Conservation (phyloP, 2,888 invertebrate species). For the Bedellia somnulentella region DNA sequence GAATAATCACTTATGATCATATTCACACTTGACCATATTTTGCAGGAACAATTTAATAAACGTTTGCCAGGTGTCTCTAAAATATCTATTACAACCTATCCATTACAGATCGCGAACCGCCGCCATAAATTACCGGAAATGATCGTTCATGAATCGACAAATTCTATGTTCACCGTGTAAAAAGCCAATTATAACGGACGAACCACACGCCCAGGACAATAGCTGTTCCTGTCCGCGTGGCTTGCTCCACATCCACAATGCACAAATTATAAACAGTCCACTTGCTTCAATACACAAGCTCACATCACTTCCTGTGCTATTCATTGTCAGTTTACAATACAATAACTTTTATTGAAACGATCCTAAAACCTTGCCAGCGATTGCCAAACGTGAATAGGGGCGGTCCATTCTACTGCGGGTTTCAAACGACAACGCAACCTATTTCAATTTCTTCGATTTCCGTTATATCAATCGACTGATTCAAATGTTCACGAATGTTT, state of each 20-base stretch:
- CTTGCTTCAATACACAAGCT: constrained; percentile 47
- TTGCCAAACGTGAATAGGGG: constrained; percentile 29
- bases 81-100: constrained; percentile 11
- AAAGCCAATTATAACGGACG: constrained; percentile 47
- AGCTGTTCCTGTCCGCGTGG: constrained; percentile 8
- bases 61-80: constrained; percentile 6
- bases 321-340: constrained; percentile 54
- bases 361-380: constrained; percentile 31
- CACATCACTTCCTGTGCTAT: constrained; percentile 52
- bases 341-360: constrained; percentile 59
- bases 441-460: constrained; percentile 46
- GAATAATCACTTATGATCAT: too few relatives aligned
- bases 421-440: constrained; percentile 31
- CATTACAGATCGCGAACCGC: constrained; percentile 7
- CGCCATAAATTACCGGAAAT: constrained; percentile 2
- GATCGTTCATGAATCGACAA: constrained; percentile 17
- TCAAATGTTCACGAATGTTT: constrained; percentile 28
- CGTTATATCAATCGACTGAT: constrained; percentile 38
- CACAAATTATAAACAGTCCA: constrained; percentile 60
- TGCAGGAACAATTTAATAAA: constrained; percentile 2
- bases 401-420: constrained; percentile 39
- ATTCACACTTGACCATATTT: too few relatives aligned
- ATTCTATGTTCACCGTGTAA: constrained; percentile 23
- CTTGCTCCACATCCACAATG: constrained; percentile 37
- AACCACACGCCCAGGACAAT: constrained; percentile 31